Base-by-base conservation (phyloP, 2,888 invertebrate species). In the Lasioglossum lativentre region DNA sequence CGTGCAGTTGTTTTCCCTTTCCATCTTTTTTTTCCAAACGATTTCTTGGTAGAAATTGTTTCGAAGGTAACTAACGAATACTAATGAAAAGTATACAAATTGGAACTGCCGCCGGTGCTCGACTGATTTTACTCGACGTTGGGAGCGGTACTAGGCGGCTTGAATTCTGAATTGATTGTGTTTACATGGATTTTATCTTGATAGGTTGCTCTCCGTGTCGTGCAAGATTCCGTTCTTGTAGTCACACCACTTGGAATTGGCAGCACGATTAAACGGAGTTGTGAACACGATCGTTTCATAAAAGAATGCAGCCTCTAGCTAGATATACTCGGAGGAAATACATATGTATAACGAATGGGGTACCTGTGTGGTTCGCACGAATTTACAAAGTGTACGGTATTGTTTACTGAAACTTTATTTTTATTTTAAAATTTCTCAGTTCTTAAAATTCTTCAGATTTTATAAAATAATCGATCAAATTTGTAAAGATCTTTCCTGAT, bases 61-160 rank as follows among this genome's bases (percentile, higher is more conserved):
- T 52, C 63, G 63, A 66, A 40, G 40, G 23, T n/a, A 45, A 71
- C 68, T 72, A 47, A 72, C 70, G 77, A 80, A 59, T 77, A 42
- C 80, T 40, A 56, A 80, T 75, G 75, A 23, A 80, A 80, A 70
- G 45, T 66, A 40, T 66, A 79, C 38, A 66, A 79, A 75, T 79
- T 66, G 38, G 27, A 72, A 66, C 38, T 23, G 10, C 42, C 23
- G 16, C n/a, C 23, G n/a, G 14, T 16, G 19, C 68, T 80, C 45
- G 71, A 27, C n/a, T 71, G 40, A 42, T 40, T 40, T 47, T 6
- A 34, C 34, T 66, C 66, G 66, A 34, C 6, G 16, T 2, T 70
- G 27, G 27, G 59, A 30, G 27, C 59, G 30, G 27, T 63, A 23
- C 59, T 63, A 63, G 63, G 76, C 30, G 16, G 42, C n/a, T 34